Evolutionary conservation across 2,113 vertebrate species (phyloP).

Genomic region (Menura novaehollandiae): DNA sequence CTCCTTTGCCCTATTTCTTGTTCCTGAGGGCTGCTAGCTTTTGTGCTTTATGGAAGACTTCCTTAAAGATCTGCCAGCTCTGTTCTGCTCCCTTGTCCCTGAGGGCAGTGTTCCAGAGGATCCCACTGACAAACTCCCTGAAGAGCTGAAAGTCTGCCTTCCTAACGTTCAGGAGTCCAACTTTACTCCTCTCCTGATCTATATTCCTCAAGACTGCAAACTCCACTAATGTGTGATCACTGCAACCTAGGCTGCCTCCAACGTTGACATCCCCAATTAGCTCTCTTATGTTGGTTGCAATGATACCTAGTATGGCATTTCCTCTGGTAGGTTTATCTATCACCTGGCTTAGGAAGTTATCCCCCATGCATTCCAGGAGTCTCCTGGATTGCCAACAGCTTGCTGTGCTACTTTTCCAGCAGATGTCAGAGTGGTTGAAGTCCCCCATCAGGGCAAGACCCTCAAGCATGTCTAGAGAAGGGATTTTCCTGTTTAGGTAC

Average conservation of each 20-base stretch:
- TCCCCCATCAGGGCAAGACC: neutral
- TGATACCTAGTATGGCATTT: neutral
- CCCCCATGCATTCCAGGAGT: neutral
- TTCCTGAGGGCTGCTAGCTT: neutral
- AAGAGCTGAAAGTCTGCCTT: neutral
- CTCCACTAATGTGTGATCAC: neutral
- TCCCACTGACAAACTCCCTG: neutral
- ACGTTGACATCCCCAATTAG: fast-evolving
- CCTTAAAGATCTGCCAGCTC: neutral
- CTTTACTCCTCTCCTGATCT: neutral
- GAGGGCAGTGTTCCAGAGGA: neutral
- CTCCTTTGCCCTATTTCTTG: neutral
- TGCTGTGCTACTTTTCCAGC: neutral
- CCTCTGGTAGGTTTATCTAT: neutral
- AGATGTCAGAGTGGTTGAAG: neutral
- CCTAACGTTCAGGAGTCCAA: neutral
- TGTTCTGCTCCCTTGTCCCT: neutral
- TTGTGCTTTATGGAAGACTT: neutral
- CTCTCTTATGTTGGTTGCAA: no score
- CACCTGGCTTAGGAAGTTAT: neutral
- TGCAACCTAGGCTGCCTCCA: neutral
- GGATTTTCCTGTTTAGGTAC: neutral
- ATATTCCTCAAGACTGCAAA: neutral
- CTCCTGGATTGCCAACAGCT: neutral
- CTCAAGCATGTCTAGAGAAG: neutral